Conservation (phyloP, 2,797 vertebrate species). For the Salarias fasciatus region DNA sequence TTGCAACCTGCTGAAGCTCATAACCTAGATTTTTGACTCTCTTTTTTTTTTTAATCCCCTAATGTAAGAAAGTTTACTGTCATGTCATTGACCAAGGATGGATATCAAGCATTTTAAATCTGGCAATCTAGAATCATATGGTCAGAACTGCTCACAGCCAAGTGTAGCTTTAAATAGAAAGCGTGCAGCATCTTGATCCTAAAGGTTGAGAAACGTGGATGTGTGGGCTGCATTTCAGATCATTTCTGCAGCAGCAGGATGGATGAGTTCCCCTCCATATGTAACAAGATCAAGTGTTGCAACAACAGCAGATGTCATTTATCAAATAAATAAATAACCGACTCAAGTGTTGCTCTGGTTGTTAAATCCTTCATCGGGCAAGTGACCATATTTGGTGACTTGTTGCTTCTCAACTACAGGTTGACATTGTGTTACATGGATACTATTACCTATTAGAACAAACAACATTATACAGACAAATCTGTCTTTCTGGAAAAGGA, state of each 20-base stretch:
- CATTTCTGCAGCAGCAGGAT: neutral
- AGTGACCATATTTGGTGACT: too few relatives aligned
- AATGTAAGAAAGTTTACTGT: constrained; percentile 6
- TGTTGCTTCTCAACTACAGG: too few relatives aligned
- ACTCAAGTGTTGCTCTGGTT: too few relatives aligned
- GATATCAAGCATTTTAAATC: neutral
- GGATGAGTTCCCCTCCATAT: neutral
- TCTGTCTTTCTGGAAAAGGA: too few relatives aligned
- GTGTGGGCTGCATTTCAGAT: neutral
- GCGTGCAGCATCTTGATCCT: neutral
- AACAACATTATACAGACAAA: too few relatives aligned
- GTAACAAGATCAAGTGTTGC: neutral
- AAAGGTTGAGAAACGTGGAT: neutral
- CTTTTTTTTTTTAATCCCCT: constrained; percentile 9
- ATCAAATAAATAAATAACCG: neutral
- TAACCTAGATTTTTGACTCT: constrained; percentile 25
- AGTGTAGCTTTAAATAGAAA: neutral
- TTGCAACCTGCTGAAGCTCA: constrained; percentile 16
- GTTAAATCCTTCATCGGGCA: too few relatives aligned
- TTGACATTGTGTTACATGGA: too few relatives aligned
- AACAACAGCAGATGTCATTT: constrained; percentile 4
- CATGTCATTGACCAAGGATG: neutral
- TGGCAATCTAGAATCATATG: too few relatives aligned
- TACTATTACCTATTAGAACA: too few relatives aligned
- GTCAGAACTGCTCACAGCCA: neutral